A percentile compares a stretch with the other conserved stretches of the same genome.
phyloP scores from a whole-genome alignment of 2,888 invertebrate genomes.

The Glaucopsyche alexis region DNA sequence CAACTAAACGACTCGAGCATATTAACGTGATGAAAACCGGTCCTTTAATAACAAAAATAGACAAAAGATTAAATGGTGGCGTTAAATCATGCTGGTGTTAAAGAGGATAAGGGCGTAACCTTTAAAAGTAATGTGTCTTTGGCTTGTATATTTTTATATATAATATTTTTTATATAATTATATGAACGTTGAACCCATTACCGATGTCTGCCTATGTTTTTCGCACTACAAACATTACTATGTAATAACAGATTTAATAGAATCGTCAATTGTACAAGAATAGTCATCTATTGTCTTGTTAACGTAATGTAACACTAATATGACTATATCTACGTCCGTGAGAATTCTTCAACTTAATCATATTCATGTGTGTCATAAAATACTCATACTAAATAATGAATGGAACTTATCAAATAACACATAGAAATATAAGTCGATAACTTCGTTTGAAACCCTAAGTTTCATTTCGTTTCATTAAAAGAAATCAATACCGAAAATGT shows the following conservation, averaged over 20 bases:
- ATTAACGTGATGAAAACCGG: slow-evolving; percentile 28
- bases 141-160: background rate
- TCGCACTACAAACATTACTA: background rate
- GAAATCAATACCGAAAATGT: too few species aligned
- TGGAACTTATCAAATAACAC: background rate
- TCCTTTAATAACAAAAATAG: slow-evolving; percentile 22
- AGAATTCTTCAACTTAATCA: background rate
- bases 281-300: background rate
- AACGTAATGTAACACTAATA: background rate
- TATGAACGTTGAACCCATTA: background rate
- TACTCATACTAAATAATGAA: background rate
- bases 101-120: slow-evolving; percentile 13
- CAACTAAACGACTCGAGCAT: slow-evolving; percentile 1
- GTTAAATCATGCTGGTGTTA: slow-evolving; percentile 6
- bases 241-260: background rate
- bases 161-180: background rate
- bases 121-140: background rate
- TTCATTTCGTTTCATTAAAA: too few species aligned
- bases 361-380: background rate
- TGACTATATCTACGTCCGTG: background rate
- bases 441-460: too few species aligned
- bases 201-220: background rate
- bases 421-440: background rate
- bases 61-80: slow-evolving; percentile 19
- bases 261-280: background rate